A percentile compares a stretch with the other conserved stretches of the same genome.
phyloP scores from a whole-genome alignment of 1,140 invertebrate genomes.

The Eumaeus atala region DNA sequence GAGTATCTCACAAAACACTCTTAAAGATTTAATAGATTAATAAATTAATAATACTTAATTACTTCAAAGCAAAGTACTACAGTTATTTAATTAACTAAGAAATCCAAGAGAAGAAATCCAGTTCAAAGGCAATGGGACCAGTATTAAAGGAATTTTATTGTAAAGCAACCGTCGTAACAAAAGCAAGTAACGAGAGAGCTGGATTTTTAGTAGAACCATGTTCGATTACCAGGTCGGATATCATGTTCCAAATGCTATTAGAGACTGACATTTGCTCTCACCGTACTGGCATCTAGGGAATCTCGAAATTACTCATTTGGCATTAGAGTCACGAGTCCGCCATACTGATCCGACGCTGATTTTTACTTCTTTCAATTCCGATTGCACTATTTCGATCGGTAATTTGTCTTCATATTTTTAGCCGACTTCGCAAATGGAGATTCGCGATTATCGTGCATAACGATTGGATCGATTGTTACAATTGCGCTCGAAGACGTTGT shows the following conservation, averaged over 20 bases:
- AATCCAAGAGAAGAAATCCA: conserved; percentile 5
- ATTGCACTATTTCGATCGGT: conserved; percentile 61
- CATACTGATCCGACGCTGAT: conserved; percentile 56
- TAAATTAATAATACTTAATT: conserved; percentile 12
- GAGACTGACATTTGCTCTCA: conserved; percentile 60
- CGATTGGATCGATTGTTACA: too few species aligned
- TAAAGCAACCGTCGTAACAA: conserved; percentile 18
- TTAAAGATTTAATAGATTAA: neutral
- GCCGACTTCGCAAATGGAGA: neutral
- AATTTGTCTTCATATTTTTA: conserved; percentile 48
- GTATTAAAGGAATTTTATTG: conserved; percentile 22
- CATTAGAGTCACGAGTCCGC: conserved; percentile 63
- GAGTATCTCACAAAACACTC: too few species aligned
- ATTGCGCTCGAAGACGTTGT: too few species aligned
- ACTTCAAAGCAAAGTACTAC: neutral
- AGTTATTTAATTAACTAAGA: conserved; percentile 9
- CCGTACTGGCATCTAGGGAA: conserved; percentile 54
- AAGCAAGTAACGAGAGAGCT: conserved; percentile 29
- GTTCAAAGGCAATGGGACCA: conserved; percentile 8
- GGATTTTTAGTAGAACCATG: conserved; percentile 41
- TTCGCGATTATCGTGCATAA: neutral
- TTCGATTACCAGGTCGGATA: conserved; percentile 48
- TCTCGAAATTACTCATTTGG: conserved; percentile 68
- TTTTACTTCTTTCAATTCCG: conserved; percentile 70
- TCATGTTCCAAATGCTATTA: conserved; percentile 60